Evolutionary conservation across 2,797 vertebrate species (phyloP).

Genomic region (Hipposideros larvatus): DNA sequence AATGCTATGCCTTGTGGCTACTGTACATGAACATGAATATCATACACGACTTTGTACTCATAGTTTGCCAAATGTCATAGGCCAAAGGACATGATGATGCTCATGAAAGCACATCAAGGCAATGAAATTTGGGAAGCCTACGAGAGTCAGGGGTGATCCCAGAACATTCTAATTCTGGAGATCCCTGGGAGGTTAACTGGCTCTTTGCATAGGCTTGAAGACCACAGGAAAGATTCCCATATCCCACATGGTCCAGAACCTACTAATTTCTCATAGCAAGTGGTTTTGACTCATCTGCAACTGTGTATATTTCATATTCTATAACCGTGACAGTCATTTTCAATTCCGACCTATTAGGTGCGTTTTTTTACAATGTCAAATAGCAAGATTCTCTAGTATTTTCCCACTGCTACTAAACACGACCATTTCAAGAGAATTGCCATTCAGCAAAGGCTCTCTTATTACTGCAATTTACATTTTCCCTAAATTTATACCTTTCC

Average conservation of each 20-base stretch:
- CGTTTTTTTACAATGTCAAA: neutral
- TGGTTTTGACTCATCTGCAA: neutral
- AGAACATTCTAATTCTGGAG: neutral
- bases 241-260: neutral
- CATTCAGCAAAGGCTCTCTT: constrained; percentile 34
- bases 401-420: constrained; percentile 30
- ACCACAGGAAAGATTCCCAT: neutral
- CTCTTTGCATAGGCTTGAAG: neutral
- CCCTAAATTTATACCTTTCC: constrained; percentile 78
- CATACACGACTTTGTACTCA: neutral
- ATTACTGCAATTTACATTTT: constrained; percentile 75
- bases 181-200: neutral
- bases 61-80: neutral
- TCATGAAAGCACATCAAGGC: neutral
- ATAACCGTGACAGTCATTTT: constrained; percentile 8
- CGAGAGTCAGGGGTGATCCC: neutral
- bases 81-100: neutral
- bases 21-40: neutral
- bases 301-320: constrained; percentile 14
- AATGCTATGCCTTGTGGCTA: neutral
- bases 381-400: constrained; percentile 19
- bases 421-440: constrained; percentile 56
- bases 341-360: neutral
- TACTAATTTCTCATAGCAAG: neutral
- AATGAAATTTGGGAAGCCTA: neutral